Conservation (phyloP, 35 echinoderm and acorn worm species). For the Chiridota heheva region DNA sequence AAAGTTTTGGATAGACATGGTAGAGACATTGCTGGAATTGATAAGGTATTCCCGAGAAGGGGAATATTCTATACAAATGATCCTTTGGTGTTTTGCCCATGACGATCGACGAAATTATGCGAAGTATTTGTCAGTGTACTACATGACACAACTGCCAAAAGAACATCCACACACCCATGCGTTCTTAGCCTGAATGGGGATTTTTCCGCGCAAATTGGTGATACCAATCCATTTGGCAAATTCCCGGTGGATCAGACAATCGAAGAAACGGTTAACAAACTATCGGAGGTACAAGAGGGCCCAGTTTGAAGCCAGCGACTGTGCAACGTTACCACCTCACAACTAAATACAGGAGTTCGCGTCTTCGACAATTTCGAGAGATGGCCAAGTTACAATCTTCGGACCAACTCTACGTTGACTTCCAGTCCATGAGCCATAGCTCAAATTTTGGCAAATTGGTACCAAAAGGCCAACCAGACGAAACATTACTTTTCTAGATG, state of each 20-base stretch:
- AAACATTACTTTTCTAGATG: no score
- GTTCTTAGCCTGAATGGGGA: neutral
- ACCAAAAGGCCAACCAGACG: no score
- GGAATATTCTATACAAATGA: constrained; percentile 54
- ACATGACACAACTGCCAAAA: constrained; percentile 1
- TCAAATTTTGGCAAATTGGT: no score
- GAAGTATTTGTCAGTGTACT: constrained; percentile 49
- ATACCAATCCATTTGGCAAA: constrained; percentile 12
- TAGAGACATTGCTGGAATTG: constrained; percentile 54
- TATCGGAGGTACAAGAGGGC: neutral
- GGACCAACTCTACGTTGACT: no score
- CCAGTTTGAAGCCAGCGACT: constrained; percentile 13
- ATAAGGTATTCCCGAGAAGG: constrained; percentile 59
- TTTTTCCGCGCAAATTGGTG: constrained; percentile 11
- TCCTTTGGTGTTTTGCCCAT: constrained; percentile 61
- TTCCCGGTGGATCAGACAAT: constrained; percentile 17
- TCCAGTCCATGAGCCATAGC: no score
- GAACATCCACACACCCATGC: neutral
- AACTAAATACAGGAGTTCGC: no score
- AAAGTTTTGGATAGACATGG: constrained; percentile 58
- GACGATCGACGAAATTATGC: constrained; percentile 50
- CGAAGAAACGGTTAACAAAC: constrained; percentile 25
- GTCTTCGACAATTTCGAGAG: no score
- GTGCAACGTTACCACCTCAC: no score
- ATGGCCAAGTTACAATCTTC: no score